Base-by-base conservation (phyloP, 2,113 vertebrate species). In the Glaucomys volans region DNA sequence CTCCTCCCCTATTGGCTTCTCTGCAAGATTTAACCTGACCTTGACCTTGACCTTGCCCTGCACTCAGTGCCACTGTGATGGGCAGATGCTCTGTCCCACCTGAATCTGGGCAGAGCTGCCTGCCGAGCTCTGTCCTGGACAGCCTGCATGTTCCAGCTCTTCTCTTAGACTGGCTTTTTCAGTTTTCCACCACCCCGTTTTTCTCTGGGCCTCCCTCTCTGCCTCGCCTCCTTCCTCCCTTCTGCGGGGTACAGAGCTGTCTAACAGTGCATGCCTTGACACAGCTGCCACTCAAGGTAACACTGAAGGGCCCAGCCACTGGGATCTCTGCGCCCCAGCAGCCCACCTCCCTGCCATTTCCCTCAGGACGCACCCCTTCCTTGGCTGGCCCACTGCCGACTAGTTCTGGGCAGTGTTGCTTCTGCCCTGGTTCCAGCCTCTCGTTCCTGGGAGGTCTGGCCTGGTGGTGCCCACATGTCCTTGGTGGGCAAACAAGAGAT, bases 371-470 rank as follows among this genome's bases (percentile, higher is more conserved):
- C 40, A 44, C 12, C 50, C 64, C 44, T 81, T n/a, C 47, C 66
- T 47, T 52, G 24, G 7, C 50, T 52, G 89, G 75, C 94, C 54
- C 30, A 30, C 69, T 11, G 64, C 79, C 50, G 40, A 59, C 87
- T 83, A 54, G 87, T 69, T 90, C 69, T 54, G 91, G 82, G 86
- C 69, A 79, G 67, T 84, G 74, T 82, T 91, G 54, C 91, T 79
- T 94, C 88, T 96, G 82, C 52, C 17, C 44, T 8, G 86, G 92
- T 67, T 89, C 91, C 69, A 97, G 91, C 72, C 67, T 91, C 37
- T 96, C 82, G 28, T 91, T 96, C 88, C 64, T 95, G 96, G 97
- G 97, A 97, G 87, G 97, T 97, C 95, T 84, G 81, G 10, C 77
- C 40, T 37, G 67, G 57, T 79, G 87, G 95, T 95, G 50, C 89